These are phyloP conservation scores for Pteropus alecto DNA, from an alignment of 2,113 vertebrate species.

Conservation along the genomic window DNA sequence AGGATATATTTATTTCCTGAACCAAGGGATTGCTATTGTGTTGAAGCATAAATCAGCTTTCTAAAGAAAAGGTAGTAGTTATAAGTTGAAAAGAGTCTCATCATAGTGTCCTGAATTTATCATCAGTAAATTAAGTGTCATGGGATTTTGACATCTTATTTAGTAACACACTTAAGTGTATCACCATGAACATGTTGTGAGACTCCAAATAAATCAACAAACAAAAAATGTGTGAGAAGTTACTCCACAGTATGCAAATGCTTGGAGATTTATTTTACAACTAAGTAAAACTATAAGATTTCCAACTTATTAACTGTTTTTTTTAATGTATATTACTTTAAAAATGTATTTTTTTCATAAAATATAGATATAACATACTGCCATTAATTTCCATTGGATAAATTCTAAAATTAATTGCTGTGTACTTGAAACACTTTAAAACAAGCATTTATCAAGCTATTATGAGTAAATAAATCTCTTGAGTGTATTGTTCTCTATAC, in stretches of 20 bases:
- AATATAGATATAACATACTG: background rate
- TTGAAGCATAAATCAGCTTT: background rate
- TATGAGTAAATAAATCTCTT: slow-evolving; percentile 74
- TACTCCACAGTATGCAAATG: background rate
- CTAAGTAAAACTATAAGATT: background rate
- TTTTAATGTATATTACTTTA: background rate
- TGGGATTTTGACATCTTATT: background rate
- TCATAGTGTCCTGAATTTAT: background rate
- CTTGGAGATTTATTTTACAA: background rate
- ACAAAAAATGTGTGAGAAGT: background rate
- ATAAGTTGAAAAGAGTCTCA: background rate
- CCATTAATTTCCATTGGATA: slow-evolving; percentile 46
- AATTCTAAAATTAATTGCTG: slow-evolving; percentile 37
- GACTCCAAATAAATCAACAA: background rate
- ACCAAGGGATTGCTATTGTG: background rate
- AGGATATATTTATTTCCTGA: background rate
- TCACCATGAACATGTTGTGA: background rate
- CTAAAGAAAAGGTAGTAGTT: background rate
- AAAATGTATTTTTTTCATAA: background rate
- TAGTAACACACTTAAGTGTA: background rate
- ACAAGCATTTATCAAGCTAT: slow-evolving; percentile 40
- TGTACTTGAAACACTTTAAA: slow-evolving; percentile 65
- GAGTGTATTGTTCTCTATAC: slow-evolving; percentile 20
- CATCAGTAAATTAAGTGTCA: background rate
- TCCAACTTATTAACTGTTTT: background rate